Evolutionary conservation across 1,140 invertebrate species (phyloP).

Genomic region (Amyelois transitella): DNA sequence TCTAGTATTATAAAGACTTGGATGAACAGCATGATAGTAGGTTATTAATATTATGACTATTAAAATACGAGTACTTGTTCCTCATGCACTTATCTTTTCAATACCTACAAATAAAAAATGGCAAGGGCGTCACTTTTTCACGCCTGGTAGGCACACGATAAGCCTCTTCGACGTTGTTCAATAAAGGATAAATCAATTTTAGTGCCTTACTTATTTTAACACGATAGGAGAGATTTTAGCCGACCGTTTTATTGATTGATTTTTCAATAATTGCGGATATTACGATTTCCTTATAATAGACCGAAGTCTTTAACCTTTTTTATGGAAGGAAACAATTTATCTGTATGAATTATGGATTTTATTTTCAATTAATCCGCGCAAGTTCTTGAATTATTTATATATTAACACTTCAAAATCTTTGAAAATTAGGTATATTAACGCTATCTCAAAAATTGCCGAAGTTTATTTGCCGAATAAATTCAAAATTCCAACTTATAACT

Average conservation of each 20-base stretch:
- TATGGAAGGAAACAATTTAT: background rate
- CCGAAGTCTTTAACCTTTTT: background rate
- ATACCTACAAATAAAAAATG: too few relatives aligned
- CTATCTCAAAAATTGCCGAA: too few relatives aligned
- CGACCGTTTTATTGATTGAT: background rate
- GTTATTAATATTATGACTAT: too few relatives aligned
- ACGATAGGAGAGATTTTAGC: background rate
- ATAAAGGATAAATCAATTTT: background rate
- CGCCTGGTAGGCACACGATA: background rate
- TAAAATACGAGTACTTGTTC: too few relatives aligned
- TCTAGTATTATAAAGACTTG: too few relatives aligned
- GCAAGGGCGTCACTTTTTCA: background rate
- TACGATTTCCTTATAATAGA: background rate
- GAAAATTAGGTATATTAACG: too few relatives aligned
- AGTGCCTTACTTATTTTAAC: background rate
- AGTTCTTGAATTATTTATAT: background rate
- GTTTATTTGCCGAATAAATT: too few relatives aligned
- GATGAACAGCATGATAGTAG: too few relatives aligned
- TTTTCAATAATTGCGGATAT: background rate
- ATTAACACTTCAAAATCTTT: background rate
- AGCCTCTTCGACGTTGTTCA: background rate
- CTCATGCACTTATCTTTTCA: too few relatives aligned
- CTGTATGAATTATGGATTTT: too few relatives aligned
- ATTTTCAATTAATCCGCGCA: background rate
- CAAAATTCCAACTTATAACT: too few relatives aligned